Conservation (phyloP, 2,888 invertebrate genomes). For the Heteromyza rotundicornis region DNA sequence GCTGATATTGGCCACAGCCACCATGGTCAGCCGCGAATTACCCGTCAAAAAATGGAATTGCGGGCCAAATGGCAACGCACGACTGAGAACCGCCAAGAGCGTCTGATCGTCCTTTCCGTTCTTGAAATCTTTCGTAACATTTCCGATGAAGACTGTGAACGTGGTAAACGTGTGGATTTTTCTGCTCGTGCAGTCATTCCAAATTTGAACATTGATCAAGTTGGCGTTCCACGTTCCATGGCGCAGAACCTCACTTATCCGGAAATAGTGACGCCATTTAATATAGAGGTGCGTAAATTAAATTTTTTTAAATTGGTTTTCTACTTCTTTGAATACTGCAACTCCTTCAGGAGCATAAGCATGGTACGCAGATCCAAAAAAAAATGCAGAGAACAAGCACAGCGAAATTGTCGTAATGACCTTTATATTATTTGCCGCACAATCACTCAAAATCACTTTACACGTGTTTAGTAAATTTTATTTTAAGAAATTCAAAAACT, state of each 20-base stretch:
- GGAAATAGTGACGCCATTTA: slow-evolving; percentile 73
- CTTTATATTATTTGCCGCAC: no score
- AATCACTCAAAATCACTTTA: no score
- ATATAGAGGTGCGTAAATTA: slow-evolving; percentile 70
- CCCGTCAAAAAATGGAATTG: slow-evolving; percentile 84
- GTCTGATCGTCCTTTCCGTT: slow-evolving; percentile 88
- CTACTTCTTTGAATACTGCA: no score
- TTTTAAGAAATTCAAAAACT: no score
- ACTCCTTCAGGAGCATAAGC: no score
- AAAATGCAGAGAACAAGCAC: no score
- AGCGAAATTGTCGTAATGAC: no score
- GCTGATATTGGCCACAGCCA: slow-evolving; percentile 45
- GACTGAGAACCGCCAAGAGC: slow-evolving; percentile 81
- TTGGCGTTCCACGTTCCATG: slow-evolving; percentile 71
- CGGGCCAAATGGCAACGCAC: slow-evolving; percentile 97
- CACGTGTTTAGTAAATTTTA: no score
- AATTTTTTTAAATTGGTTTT: no score
- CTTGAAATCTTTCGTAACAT: slow-evolving; percentile 93
- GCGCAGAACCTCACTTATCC: slow-evolving; percentile 74
- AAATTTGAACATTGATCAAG: slow-evolving; percentile 66
- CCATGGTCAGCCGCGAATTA: slow-evolving; percentile 88
- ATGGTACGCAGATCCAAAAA: no score
- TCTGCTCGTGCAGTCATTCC: slow-evolving; percentile 71
- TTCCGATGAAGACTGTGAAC: slow-evolving; percentile 88
- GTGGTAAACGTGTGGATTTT: slow-evolving; percentile 75